Evolutionary conservation across 2,888 invertebrate species (phyloP), one percentile per base, ranked within the genome.

Genomic region (Allacma fusca): DNA sequence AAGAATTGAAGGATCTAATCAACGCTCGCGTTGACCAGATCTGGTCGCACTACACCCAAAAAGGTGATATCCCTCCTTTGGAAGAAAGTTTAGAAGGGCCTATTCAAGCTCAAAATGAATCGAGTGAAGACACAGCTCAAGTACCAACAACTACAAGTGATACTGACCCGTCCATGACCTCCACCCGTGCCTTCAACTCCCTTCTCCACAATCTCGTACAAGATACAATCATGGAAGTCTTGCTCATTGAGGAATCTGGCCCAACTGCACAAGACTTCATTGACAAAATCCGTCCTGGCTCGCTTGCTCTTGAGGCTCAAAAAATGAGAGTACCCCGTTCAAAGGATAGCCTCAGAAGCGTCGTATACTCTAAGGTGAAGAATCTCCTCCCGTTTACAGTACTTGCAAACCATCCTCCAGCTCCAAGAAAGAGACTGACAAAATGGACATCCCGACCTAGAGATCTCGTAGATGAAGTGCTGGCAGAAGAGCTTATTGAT

Each of bases 391-490:
- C 83, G 0, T 76, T 57, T 43, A 23, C 62, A 7, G 26, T 74
- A 2, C 29, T 78, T 1, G 70, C 64, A 12, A 75, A 44, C 26
- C 26, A 70, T 64, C 23, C 50, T n/a, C 50, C 76, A 19, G 59
- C 21, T 24, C 68, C 75, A 1, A 78, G 78, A 59, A 62, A 72
- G 57, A 70, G 76, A 76, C 57, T 78, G 43, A 80, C 78, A 7
- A 83, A 81, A 71, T 83, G 82, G 82, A 81, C 79, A 43, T 80
- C 80, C 0, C 67, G 81, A 59, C 79, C 81, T 0, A 69, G 81
- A 34, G 83, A 83, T 76, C 70, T 79, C 21, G 82, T 81, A 1
- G 83, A 83, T 50, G 82, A 83, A 68, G 78, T 83, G 1, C 68
- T 83, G 23, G 80, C 81, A 0, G 80, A 82, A 28, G 83, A 83